Percentiles rank a stretch among this genome's conserved stretches.
These are phyloP conservation scores for Phortica okadai DNA, from an alignment of 2,888 invertebrate genomes.

Conservation along the genomic window DNA sequence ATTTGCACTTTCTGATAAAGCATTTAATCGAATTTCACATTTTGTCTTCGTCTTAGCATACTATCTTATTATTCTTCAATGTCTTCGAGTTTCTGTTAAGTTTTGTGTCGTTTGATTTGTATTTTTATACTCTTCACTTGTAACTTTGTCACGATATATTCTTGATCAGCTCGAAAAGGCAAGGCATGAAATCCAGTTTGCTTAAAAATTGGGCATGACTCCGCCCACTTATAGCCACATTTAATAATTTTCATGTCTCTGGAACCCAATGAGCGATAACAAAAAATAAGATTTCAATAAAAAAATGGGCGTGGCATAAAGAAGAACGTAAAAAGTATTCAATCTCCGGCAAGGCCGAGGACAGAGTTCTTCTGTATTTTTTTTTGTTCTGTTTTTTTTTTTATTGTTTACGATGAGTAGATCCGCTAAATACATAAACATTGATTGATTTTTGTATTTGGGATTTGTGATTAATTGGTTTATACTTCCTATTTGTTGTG, in stretches of 20 bases:
- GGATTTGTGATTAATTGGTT: conserved; percentile 66
- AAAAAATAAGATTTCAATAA: too few species aligned
- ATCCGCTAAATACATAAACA: conserved; percentile 61
- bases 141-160: too few species aligned
- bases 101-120: neutral
- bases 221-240: too few species aligned
- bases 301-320: too few species aligned
- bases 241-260: too few species aligned
- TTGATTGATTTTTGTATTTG: conserved; percentile 56
- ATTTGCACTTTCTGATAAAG: conserved; percentile 57
- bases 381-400: conserved; percentile 8
- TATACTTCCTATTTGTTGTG: conserved; percentile 32
- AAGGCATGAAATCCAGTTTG: too few species aligned
- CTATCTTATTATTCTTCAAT: neutral
- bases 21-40: conserved; percentile 63
- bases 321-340: too few species aligned
- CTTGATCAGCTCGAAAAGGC: too few species aligned
- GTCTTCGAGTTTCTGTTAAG: conserved; percentile 36
- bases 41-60: conserved; percentile 38
- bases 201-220: too few species aligned
- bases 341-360: neutral
- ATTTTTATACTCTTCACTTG: too few species aligned
- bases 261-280: too few species aligned
- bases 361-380: neutral
- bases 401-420: conserved; percentile 50